Base-by-base conservation (phyloP, 1,140 invertebrate species). In the Phthorimaea operculella region DNA sequence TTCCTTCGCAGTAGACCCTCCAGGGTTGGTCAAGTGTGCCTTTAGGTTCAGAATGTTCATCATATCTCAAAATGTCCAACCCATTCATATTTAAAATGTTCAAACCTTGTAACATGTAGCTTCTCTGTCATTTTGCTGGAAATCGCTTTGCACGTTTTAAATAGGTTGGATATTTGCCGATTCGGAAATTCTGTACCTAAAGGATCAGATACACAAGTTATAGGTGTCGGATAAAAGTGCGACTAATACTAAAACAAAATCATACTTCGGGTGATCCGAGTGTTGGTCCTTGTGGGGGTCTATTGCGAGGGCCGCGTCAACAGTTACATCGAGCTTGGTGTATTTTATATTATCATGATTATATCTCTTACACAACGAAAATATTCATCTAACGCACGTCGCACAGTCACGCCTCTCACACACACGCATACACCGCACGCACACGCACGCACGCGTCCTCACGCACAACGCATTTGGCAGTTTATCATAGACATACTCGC, bases 331-430 rank as follows among this genome's bases (percentile, higher is more conserved):
- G 59, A 80, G 64, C 63, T 81, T 80, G 76, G 72, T 83, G 76
- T 83, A 75, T 78, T 78, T 70, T 72, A 74, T 70, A 69, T 76
- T 79, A 81, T 70, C 69, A 79, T 79, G 68, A 74, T 78, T 76
- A 75, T 70, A 72, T 74, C 68, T 74, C 74, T 78, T 82, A 80
- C 66, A 72, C 70, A 79, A 74, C 64, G 61, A 74, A 76, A 73
- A 74, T 74, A 74, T 67, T 55, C 55, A 54, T 59, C 62, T 70
- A 68, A 59, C 70, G 59, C 58, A 55, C 62, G 16, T 60, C 60
- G 56, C 54, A 51, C 53, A 57, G 12, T 36, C 21, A 28, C 36
- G 16, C 57, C 51, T 54, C 57, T 60, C 68, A 62, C 60, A 59
- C 66, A 66, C 60, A 36, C 64, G 55, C 59, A 62, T 42, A 51